phyloP scores from a whole-genome alignment of 2,888 invertebrate species.

The Drosophila greeni region DNA sequence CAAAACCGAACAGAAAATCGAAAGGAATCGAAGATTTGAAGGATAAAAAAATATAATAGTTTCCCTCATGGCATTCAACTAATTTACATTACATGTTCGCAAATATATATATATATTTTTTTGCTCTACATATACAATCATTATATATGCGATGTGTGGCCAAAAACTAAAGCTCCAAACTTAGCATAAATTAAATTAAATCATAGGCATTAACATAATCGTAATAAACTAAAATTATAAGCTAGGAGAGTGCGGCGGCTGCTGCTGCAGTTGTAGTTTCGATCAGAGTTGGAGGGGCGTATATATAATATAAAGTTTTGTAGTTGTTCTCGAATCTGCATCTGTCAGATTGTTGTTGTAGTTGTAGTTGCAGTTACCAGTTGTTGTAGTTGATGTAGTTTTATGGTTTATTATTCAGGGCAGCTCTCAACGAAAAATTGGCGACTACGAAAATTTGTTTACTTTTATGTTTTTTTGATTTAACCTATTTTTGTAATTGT shows the following conservation, averaged over 20 bases:
- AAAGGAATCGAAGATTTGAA: conserved; percentile 15
- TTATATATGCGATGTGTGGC: conserved; percentile 20
- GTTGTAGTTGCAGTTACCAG: conserved; percentile 24
- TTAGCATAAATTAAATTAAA: conserved; percentile 40
- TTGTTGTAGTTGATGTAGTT: conserved; percentile 40
- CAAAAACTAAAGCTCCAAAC: conserved; percentile 40
- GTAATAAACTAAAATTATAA: conserved; percentile 44
- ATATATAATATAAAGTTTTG: conserved; percentile 25
- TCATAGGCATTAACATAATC: conserved; percentile 35
- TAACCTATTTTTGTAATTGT: conserved; percentile 42
- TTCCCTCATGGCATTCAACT: conserved; percentile 60
- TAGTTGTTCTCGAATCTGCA: conserved; percentile 22
- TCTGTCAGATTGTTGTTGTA: conserved; percentile 24
- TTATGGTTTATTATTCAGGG: conserved; percentile 47
- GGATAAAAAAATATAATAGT: conserved; percentile 19
- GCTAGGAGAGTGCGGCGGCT: conserved; percentile 45
- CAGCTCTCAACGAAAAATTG: conserved; percentile 71
- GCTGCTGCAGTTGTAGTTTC: conserved; percentile 32
- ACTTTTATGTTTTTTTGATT: conserved; percentile 36
- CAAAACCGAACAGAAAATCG: conserved; percentile 40
- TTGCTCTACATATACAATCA: conserved; percentile 12
- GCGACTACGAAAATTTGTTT: conserved; percentile 66
- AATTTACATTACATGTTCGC: conserved; percentile 45
- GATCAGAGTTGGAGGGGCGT: conserved; percentile 34
- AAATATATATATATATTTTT: background rate